Evolutionary conservation across 2,888 invertebrate genomes (phyloP), one percentile per base, ranked within the genome.

Genomic region (Mechanitis mazaeus): DNA sequence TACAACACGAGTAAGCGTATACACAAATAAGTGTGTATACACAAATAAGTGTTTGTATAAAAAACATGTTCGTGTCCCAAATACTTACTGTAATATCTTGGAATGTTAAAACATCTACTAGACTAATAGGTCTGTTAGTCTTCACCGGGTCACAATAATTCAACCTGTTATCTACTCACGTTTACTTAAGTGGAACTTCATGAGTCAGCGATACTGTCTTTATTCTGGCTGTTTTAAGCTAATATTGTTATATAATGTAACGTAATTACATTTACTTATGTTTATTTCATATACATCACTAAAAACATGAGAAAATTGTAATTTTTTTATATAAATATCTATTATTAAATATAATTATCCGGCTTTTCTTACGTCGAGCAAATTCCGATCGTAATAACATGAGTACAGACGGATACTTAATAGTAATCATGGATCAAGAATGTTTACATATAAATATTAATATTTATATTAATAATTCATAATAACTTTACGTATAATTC

Each of bases 21-120:
- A 20, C 20, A 20, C 20, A 20, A 1, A 20, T 20, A 20, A 20
- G 20, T 20, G 20, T 20, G 20, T 20, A 20, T 20, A 20, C 20
- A 35, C 4, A 35, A 6, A 35, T 35, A 35, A 35, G 35, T 35
- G 35, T 35, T 35, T 1, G 6, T 46, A 33, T n/a, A 11, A 28
- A 31, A 5, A 46, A 75, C 69, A 74, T 70, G 73, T 71, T 74
- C 71, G 68, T 73, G 71, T 59, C 71, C 70, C 70, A 70, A 73
- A 74, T 76, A 72, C 70, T 72, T 33, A 56, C 54, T 58, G 54
- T 64, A 64, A 64, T 66, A 58, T 66, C 57, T 50, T 50, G 55
- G 67, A 68, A 69, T 67, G 64, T 60, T 63, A 57, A 60, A 45
- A 58, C 59, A 59, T 59, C 54, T 47, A 59, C 42, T 53, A 58